Conservation (phyloP, 2,113 vertebrate genomes). For the Microcebus tavaratra region DNA sequence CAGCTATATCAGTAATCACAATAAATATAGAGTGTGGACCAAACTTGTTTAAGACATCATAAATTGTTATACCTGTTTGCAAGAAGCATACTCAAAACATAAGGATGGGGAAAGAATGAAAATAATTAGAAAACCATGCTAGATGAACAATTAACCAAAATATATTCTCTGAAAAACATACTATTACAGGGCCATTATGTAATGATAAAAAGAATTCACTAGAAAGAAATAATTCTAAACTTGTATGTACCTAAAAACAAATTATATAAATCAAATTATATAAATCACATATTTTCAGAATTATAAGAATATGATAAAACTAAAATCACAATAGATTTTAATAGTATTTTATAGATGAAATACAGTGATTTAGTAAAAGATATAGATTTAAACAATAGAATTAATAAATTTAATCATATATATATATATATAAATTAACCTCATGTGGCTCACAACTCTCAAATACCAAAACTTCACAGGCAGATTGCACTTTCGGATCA, state of each 20-base stretch:
- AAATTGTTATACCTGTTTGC: background rate
- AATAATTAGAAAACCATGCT: background rate
- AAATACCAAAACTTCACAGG: background rate
- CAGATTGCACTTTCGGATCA: background rate
- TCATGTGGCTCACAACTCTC: background rate
- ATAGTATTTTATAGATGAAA: background rate
- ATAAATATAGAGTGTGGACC: background rate
- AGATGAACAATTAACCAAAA: background rate
- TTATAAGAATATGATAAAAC: background rate
- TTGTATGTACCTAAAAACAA: background rate
- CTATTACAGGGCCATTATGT: background rate
- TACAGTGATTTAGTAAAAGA: background rate
- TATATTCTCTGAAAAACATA: background rate
- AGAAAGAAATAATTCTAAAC: slow-evolving; percentile 13
- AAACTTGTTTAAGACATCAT: background rate
- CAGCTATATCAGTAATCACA: background rate
- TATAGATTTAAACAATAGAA: background rate
- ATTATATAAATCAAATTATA: background rate
- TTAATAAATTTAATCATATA: slow-evolving; percentile 14
- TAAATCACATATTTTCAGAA: background rate
- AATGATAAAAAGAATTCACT: background rate
- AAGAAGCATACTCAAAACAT: background rate
- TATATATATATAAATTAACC: background rate
- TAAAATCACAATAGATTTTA: background rate
- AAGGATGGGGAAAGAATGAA: background rate